These are phyloP conservation scores for Pseudochirops corinnae DNA, from an alignment of 2,797 vertebrate genomes.

Conservation along the genomic window DNA sequence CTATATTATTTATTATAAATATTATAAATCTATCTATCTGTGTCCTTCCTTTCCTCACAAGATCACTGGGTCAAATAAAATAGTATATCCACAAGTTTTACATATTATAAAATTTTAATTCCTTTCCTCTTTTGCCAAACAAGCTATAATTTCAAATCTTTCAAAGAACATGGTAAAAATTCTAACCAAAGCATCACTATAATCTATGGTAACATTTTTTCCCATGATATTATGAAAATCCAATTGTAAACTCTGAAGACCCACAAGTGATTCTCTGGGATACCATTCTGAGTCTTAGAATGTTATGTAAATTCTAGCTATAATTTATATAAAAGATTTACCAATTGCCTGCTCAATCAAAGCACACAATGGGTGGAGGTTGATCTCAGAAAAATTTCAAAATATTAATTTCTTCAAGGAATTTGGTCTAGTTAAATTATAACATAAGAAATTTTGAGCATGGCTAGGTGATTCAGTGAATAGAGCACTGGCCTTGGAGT, in stretches of 20 bases:
- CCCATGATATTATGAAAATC: background rate
- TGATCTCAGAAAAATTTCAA: background rate
- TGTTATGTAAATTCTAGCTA: background rate
- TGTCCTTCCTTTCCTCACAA: background rate
- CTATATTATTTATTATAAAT: too few species aligned
- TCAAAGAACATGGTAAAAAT: slow-evolving; percentile 24
- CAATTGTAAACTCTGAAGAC: background rate
- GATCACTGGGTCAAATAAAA: background rate
- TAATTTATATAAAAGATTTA: background rate
- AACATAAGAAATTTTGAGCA: too few species aligned
- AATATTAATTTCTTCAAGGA: background rate
- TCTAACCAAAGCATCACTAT: slow-evolving; percentile 11
- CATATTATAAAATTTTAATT: background rate
- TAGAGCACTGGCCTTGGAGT: too few species aligned
- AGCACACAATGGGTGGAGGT: background rate
- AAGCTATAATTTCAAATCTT: background rate
- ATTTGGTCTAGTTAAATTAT: too few species aligned
- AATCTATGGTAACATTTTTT: background rate
- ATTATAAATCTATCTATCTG: background rate
- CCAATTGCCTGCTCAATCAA: background rate
- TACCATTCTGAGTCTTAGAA: background rate
- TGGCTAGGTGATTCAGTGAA: too few species aligned
- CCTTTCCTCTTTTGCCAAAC: background rate
- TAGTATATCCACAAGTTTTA: background rate
- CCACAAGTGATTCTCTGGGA: background rate